Evolutionary conservation across 2,888 invertebrate species (phyloP).

Genomic region (Eurytoma adleriae): DNA sequence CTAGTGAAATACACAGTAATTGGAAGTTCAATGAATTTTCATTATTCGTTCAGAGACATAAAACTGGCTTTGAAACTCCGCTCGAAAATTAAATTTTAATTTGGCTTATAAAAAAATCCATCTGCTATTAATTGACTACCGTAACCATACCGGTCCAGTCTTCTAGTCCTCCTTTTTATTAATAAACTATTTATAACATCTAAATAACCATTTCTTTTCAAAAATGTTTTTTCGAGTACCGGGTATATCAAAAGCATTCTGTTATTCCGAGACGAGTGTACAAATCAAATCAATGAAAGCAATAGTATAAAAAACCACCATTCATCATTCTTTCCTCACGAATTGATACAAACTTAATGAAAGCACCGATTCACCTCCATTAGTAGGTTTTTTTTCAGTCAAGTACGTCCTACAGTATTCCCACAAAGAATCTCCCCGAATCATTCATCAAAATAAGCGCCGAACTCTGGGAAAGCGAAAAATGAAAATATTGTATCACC

Average conservation of each 20-base stretch:
- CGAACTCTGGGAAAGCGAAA: not conserved
- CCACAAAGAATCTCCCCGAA: constrained; percentile 20
- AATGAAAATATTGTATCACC: constrained; percentile 54
- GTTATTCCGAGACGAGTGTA: not conserved
- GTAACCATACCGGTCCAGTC: too few species aligned
- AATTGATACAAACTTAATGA: constrained; percentile 13
- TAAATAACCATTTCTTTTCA: not conserved
- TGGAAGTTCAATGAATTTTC: too few species aligned
- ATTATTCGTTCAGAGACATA: too few species aligned
- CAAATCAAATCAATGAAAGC: constrained; percentile 9
- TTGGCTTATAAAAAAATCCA: too few species aligned
- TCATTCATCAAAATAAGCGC: constrained; percentile 48
- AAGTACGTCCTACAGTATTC: not conserved
- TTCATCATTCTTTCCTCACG: constrained; percentile 8
- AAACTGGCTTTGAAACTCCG: too few species aligned
- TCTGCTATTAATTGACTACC: too few species aligned
- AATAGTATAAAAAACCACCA: constrained; percentile 4
- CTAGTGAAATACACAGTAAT: too few species aligned
- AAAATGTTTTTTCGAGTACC: too few species aligned
- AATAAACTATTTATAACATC: too few species aligned
- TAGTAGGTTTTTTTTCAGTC: constrained; percentile 11
- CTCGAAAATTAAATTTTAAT: too few species aligned
- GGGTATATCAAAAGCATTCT: too few species aligned
- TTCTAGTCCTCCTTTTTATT: too few species aligned
- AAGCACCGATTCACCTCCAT: constrained; percentile 33